Evolutionary conservation across 2,113 vertebrate species (phyloP), one percentile per base, ranked within the genome.

Genomic region (Callaeas wilsoni): DNA sequence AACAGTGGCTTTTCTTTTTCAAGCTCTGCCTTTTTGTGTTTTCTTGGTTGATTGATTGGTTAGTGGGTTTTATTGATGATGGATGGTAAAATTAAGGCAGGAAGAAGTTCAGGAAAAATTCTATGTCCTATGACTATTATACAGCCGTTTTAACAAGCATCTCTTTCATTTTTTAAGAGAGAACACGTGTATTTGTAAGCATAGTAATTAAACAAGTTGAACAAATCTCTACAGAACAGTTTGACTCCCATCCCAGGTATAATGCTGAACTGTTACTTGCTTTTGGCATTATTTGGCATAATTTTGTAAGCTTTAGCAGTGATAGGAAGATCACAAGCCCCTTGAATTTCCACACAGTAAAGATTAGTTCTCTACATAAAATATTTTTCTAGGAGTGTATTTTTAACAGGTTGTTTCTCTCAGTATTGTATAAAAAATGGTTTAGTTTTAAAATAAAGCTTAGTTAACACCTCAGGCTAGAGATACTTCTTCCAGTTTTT

Each of bases 41-140:
- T 78, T 55, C 17, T 26, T 67, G 8, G 2, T 52, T 74, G 3
- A 11, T 47, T 67, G 16, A 10, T 46, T 35, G 25, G 13, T 74
- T 57, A 10, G 4, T 21, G 59, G 27, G 6, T 32, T 60, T 69
- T 30, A 55, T 60, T 44, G 16, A 12, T 49, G 18, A 9, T 50
- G 18, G 2, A 22, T 35, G 4, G 10, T 88, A 69, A 52, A 70
- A 55, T 37, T 71, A 35, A 63, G 33, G 18, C 35, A 42, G 3
- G 27, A 33, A 52, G 22, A 33, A 90, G 41, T 6, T n/a, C 7
- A 73, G 27, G 22, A 29, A 68, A 47, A 60, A 8, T 7, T 44
- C 6, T 18, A 0, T 13, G 1, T 33, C 5, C 2, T 29, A 0
- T 42, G 41, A 33, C 39, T 71, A 30, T 46, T n/a, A 17, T 10